These are phyloP conservation scores for Eumeta japonica DNA, from an alignment of 1,140 invertebrate species.

Conservation along the genomic window DNA sequence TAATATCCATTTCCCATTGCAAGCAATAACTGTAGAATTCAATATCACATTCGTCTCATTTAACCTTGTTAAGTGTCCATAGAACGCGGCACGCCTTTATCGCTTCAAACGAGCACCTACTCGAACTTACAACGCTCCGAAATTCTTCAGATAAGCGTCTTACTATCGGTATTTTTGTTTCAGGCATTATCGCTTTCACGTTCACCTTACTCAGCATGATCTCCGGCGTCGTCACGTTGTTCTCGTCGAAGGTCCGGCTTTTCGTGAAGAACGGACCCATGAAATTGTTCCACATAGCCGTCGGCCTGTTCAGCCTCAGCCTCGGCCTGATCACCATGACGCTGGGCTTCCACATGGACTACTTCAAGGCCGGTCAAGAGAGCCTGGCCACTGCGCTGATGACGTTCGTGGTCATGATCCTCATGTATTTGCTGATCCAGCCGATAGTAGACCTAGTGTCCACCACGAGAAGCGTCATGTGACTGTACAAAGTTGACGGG, in stretches of 20 bases:
- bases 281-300: constrained; percentile 38
- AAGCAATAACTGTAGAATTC: too few species aligned
- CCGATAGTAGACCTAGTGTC: constrained; percentile 35
- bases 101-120: too few species aligned
- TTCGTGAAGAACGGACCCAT: constrained; percentile 36
- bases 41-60: too few species aligned
- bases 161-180: too few species aligned
- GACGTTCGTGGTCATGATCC: constrained; percentile 29
- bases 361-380: constrained; percentile 22
- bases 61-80: too few species aligned
- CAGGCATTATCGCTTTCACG: constrained; percentile 43
- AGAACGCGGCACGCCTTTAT: too few species aligned
- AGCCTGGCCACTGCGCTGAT: constrained; percentile 33
- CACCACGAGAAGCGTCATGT: constrained; percentile 28
- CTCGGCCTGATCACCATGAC: constrained; percentile 43
- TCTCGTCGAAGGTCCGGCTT: constrained; percentile 44
- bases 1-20: too few species aligned
- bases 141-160: too few species aligned
- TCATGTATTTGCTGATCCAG: constrained; percentile 40
- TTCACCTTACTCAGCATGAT: constrained; percentile 43
- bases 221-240: constrained; percentile 38
- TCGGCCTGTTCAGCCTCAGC: constrained; percentile 34
- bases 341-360: constrained; percentile 43
- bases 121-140: too few species aligned
- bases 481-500: constrained; percentile 27